Evolutionary conservation across 2,888 invertebrate species (phyloP).

Genomic region (Tipula vernalis): DNA sequence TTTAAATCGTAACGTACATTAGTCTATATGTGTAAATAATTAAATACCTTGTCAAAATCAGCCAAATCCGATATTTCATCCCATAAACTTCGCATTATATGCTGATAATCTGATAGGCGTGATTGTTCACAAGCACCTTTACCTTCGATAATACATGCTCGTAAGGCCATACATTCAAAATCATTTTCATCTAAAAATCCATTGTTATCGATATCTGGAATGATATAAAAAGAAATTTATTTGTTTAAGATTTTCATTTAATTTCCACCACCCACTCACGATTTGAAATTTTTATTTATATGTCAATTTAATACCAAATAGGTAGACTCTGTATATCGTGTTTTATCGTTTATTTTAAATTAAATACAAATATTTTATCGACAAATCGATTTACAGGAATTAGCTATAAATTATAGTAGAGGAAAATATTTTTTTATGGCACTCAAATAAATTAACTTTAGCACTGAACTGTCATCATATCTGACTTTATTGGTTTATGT

Average conservation of each 20-base stretch:
- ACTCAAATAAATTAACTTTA: too few species aligned
- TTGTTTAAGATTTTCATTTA: neutral
- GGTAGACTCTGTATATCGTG: neutral
- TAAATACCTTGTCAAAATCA: conserved; percentile 67
- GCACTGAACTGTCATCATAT: too few species aligned
- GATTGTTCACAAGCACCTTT: conserved; percentile 65
- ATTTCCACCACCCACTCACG: neutral
- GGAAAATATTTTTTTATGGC: too few species aligned
- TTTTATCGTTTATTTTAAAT: neutral
- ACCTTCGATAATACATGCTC: conserved; percentile 70
- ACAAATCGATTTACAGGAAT: neutral
- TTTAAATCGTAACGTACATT: neutral
- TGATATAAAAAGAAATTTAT: neutral
- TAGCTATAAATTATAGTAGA: neutral
- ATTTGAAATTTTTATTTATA: neutral
- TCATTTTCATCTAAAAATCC: conserved; percentile 71
- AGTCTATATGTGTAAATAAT: neutral
- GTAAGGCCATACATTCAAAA: conserved; percentile 69
- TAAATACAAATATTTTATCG: neutral
- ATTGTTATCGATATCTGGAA: conserved; percentile 69
- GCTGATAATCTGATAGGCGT: conserved; percentile 64
- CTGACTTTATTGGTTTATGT: too few species aligned
- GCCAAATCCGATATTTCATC: conserved; percentile 75
- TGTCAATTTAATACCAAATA: neutral
- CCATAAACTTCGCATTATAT: conserved; percentile 73